These are phyloP conservation scores for Zophobas morio DNA, from an alignment of 1,140 invertebrate species.

Conservation along the genomic window DNA sequence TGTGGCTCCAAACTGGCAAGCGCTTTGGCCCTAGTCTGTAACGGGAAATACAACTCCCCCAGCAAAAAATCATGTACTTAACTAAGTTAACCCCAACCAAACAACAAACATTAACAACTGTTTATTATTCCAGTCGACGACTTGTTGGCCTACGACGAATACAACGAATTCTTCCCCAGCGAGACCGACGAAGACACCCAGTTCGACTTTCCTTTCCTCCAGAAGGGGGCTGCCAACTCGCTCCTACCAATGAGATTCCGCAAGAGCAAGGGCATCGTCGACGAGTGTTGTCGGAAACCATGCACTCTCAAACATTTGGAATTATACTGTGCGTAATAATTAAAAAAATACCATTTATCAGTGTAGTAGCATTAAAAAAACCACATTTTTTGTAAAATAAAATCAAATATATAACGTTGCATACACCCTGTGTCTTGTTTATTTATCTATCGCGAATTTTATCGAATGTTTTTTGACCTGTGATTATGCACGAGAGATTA, in stretches of 20 bases:
- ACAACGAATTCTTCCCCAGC: slow-evolving; percentile 8
- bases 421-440: slow-evolving; percentile 4
- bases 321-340: slow-evolving; percentile 18
- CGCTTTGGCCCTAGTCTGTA: neutral
- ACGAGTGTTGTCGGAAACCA: slow-evolving; percentile 26
- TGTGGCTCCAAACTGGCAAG: slow-evolving; percentile 2
- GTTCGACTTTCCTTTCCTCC: slow-evolving; percentile 7
- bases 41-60: slow-evolving; percentile 20
- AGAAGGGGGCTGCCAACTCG: slow-evolving; percentile 4
- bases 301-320: slow-evolving; percentile 12
- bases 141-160: slow-evolving; percentile 19
- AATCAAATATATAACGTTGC: slow-evolving; percentile 7
- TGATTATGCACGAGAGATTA: neutral
- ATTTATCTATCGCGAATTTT: neutral
- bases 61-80: slow-evolving; percentile 24
- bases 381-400: slow-evolving; percentile 19
- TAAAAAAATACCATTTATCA: neutral
- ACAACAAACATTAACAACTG: neutral
- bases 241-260: slow-evolving; percentile 12
- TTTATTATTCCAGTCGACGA: neutral
- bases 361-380: slow-evolving; percentile 1
- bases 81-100: neutral
- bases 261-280: slow-evolving; percentile 6
- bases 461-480: neutral
- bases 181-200: slow-evolving; percentile 15